Conservation (phyloP, 2,113 vertebrate species). For the Pseudonaja textilis region DNA sequence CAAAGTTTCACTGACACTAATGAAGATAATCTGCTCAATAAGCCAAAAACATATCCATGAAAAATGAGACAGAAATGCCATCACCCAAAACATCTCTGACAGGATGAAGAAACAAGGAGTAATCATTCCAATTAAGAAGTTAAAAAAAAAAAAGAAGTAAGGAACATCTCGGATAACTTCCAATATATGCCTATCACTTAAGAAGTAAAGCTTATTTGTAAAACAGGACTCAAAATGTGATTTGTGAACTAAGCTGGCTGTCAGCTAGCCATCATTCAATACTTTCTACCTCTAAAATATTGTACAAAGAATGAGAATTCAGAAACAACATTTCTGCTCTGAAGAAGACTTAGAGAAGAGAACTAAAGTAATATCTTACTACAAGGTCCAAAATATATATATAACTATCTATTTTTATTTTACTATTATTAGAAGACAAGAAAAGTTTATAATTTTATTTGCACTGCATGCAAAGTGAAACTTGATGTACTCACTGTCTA, state of each 20-base stretch:
- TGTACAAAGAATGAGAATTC: not conserved
- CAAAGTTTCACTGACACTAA: too few relatives aligned
- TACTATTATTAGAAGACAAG: not conserved
- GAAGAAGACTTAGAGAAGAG: not conserved
- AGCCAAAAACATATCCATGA: too few relatives aligned
- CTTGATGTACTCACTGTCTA: constrained; percentile 55
- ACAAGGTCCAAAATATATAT: not conserved
- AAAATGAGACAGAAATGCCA: too few relatives aligned
- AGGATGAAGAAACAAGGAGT: too few relatives aligned
- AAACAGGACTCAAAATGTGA: not conserved
- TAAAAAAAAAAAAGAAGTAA: too few relatives aligned
- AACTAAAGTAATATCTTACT: not conserved
- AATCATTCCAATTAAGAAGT: too few relatives aligned
- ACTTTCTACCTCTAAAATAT: not conserved
- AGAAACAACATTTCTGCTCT: not conserved
- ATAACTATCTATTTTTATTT: not conserved
- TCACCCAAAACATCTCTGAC: too few relatives aligned
- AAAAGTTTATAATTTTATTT: constrained; percentile 54
- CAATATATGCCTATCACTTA: not conserved
- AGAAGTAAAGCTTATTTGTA: not conserved
- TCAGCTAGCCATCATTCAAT: not conserved
- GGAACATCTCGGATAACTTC: not conserved
- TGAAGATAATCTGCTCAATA: too few relatives aligned
- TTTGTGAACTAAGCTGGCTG: not conserved
- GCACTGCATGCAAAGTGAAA: constrained; percentile 60